Conservation (phyloP, 2,113 vertebrate genomes). For the Hippocampus barbouri region DNA sequence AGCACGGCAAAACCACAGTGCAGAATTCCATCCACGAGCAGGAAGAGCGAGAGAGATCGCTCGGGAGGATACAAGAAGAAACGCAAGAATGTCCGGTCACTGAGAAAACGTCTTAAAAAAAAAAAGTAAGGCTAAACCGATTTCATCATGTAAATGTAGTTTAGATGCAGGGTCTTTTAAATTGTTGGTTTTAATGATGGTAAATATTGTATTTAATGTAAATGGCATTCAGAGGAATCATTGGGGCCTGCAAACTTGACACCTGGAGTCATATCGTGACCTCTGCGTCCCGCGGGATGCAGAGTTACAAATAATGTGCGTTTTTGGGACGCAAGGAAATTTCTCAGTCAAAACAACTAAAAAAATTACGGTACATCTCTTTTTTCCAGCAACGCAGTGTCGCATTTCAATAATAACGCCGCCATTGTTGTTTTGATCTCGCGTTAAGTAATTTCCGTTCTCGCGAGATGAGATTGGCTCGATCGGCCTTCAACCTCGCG, state of each 20-base stretch:
- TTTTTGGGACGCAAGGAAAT: no score
- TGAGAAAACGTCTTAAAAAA: conserved; percentile 28
- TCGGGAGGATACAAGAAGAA: conserved; percentile 40
- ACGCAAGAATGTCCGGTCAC: conserved; percentile 43
- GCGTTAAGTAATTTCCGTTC: no score
- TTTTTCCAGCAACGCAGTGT: no score
- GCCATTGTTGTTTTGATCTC: no score
- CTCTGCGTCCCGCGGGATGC: no score
- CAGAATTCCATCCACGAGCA: conserved; percentile 85
- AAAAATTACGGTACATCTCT: no score
- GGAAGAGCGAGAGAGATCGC: conserved; percentile 60
- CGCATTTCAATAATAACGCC: no score
- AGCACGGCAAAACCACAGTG: conserved; percentile 88
- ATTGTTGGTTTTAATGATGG: background rate
- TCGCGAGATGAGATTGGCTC: no score
- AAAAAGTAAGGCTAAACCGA: background rate
- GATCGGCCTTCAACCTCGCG: no score
- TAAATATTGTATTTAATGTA: background rate
- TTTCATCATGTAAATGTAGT: background rate
- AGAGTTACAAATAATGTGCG: no score
- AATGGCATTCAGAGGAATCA: no score
- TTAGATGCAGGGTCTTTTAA: conserved; percentile 32
- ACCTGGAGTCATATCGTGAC: background rate
- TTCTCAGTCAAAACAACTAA: no score
- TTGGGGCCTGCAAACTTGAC: background rate